phyloP scores from a whole-genome alignment of 30 jellyfish, hydroid and myxozoan species.

The Hydractinia symbiolongicarpus region DNA sequence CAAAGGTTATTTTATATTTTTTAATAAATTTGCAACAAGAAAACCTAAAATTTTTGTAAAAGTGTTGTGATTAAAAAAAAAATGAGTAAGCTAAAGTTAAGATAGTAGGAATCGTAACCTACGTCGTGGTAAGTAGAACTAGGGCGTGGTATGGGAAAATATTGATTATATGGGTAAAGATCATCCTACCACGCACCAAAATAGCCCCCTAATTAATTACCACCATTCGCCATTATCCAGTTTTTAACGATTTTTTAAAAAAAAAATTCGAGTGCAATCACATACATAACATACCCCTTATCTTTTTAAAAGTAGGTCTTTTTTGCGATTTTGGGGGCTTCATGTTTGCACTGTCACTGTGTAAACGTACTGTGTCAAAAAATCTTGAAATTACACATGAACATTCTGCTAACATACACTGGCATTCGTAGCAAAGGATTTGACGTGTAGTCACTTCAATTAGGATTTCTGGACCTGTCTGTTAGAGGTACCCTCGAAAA shows the following conservation, averaged over 20 bases:
- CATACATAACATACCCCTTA: background rate
- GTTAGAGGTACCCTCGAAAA: too few relatives aligned
- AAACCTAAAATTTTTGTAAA: too few relatives aligned
- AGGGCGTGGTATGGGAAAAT: background rate
- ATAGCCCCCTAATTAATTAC: background rate
- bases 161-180: background rate
- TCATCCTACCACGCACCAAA: background rate
- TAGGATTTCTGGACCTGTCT: too few relatives aligned
- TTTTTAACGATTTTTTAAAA: background rate
- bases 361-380: background rate
- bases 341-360: background rate
- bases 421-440: background rate
- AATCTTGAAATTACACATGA: background rate
- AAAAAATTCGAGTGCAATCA: background rate
- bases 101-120: slow-evolving; percentile 4
- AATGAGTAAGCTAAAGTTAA: background rate
- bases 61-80: too few relatives aligned
- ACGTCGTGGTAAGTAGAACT: background rate
- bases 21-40: too few relatives aligned
- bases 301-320: background rate
- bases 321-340: background rate
- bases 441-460: too few relatives aligned
- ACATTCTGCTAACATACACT: background rate
- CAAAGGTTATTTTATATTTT: too few relatives aligned
- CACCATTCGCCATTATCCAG: background rate